Percentiles rank a stretch among this genome's conserved stretches.
phyloP scores from a whole-genome alignment of 2,113 vertebrate species.

The Oreotrochilus melanogaster region DNA sequence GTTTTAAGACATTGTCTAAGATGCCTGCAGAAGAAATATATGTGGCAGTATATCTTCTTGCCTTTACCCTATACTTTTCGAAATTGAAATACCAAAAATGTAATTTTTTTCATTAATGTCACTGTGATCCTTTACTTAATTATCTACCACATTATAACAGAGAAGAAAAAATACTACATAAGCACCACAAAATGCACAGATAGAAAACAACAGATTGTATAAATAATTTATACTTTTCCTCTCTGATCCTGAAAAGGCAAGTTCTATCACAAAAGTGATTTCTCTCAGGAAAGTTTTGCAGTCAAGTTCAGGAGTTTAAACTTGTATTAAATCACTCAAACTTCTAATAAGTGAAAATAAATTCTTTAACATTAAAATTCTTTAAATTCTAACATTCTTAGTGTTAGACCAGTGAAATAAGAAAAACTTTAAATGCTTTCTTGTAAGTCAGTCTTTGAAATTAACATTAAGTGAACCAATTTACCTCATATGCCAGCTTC shows the following conservation, averaged over 20 bases:
- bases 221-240: not conserved
- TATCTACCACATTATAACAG: not conserved
- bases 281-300: not conserved
- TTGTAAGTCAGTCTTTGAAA: not conserved
- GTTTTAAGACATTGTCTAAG: not conserved
- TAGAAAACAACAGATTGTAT: not conserved
- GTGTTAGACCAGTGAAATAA: not conserved
- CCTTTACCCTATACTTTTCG: not conserved
- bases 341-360: not conserved
- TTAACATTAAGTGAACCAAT: not conserved
- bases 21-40: not conserved
- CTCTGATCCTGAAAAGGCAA: not conserved
- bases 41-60: not conserved
- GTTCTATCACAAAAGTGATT: not conserved
- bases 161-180: not conserved
- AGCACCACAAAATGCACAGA: not conserved
- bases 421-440: not conserved
- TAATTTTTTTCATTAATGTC: not conserved
- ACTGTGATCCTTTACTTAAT: not conserved
- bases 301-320: not conserved
- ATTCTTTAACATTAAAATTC: not conserved
- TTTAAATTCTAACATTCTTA: not conserved
- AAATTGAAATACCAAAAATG: not conserved
- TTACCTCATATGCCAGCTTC: constrained; percentile 92
- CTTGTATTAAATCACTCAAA: not conserved